Evolutionary conservation across 2,888 invertebrate species (phyloP), one percentile per base, ranked within the genome.

Genomic region (Mythimna impura): DNA sequence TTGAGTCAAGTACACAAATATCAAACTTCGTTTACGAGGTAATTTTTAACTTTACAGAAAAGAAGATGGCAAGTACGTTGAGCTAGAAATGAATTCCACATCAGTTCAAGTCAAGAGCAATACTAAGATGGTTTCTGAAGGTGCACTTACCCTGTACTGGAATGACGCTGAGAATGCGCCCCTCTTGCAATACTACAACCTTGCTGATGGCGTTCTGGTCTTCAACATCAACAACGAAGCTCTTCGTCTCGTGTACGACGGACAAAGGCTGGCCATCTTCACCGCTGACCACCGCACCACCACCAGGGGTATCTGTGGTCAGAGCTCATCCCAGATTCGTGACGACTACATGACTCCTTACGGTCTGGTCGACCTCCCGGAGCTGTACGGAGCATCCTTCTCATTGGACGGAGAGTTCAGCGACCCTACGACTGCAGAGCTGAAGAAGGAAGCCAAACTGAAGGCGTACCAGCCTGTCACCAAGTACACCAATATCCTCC

Each of bases 241-340:
- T 34, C 92, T 97, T 71, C 94, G 96, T 36, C 84, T 97, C 0
- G 89, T 96, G 73, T 97, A 96, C 87, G 97, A 98, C 83, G 97
- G 97, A 22, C 86, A 95, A 67, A 96, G 97, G 47, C 87, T 97
- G 20, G 94, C 96, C 1, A 86, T 96, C 12, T 84, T 94, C 2
- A 87, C 95, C 0, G 82, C 81, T 67, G 90, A 94, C 34, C 96
- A 97, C 90, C 96, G 97, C 43, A 96, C 96, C 78, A 93, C 95
- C 61, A 93, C 97, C 55, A 94, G 96, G 72, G 98, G 98, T 74
- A 94, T 98, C 55, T 98, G 98, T 87, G 98, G 98, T 4, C 96
- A 96, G 84, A 97, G 96, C 95, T 96, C 96, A 78, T 96, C 97
- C 9, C 96, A 97, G 60, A 82, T 91, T n/a, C 89, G 92, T 58